phyloP scores from a whole-genome alignment of 1,140 invertebrate genomes.

The Bombus impatiens region DNA sequence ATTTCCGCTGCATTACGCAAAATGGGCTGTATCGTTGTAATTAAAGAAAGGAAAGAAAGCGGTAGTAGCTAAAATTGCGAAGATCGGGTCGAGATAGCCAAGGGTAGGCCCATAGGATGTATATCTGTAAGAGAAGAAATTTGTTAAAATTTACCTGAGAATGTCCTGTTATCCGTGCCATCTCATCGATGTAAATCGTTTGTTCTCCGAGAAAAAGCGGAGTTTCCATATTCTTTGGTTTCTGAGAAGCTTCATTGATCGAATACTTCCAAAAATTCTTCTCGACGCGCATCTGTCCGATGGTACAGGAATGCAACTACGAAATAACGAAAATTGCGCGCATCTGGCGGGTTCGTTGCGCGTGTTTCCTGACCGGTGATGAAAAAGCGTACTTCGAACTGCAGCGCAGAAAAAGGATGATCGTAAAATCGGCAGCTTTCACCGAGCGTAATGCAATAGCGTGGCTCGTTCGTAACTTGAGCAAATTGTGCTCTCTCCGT shows the following conservation, averaged over 20 bases:
- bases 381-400: neutral
- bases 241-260: too few relatives aligned
- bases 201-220: fast-evolving
- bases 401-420: neutral
- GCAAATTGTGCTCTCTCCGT: constrained; percentile 51
- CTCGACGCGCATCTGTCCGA: too few relatives aligned
- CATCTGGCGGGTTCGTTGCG: too few relatives aligned
- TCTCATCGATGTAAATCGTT: too few relatives aligned
- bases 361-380: neutral
- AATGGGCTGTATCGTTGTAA: neutral
- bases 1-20: neutral
- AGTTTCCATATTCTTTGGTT: too few relatives aligned
- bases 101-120: neutral
- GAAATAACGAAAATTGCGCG: too few relatives aligned
- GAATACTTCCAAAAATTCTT: too few relatives aligned
- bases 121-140: too few relatives aligned
- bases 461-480: constrained; percentile 44
- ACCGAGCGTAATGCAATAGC: constrained; percentile 38
- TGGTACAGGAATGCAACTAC: too few relatives aligned
- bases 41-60: neutral
- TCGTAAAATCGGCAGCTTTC: constrained; percentile 63
- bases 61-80: fast-evolving
- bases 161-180: too few relatives aligned
- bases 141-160: too few relatives aligned
- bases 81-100: neutral